These are phyloP conservation scores for Plutella xylostella DNA, from an alignment of 2,888 invertebrate genomes.

Conservation along the genomic window DNA sequence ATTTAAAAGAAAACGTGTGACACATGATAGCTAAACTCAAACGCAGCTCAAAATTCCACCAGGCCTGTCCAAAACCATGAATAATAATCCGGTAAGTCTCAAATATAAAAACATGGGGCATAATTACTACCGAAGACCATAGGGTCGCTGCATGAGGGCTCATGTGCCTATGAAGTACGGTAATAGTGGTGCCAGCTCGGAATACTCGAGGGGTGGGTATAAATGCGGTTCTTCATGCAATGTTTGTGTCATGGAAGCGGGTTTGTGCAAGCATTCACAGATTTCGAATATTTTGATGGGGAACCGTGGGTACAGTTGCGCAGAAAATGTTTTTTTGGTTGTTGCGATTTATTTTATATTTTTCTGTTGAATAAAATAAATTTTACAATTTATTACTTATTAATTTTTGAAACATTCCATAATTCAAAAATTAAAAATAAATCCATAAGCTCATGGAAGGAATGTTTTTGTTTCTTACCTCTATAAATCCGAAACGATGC, in stretches of 20 bases:
- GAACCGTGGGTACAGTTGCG: no score
- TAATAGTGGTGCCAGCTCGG: conserved; percentile 21
- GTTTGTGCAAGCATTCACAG: conserved; percentile 71
- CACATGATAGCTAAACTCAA: no score
- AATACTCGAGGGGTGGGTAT: conserved; percentile 21
- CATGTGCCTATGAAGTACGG: conserved; percentile 38
- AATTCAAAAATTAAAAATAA: background rate
- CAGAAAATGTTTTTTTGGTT: background rate
- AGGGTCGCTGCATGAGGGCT: conserved; percentile 38
- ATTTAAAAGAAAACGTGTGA: no score
- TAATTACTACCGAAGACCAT: conserved; percentile 60
- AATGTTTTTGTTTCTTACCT: no score
- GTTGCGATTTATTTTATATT: no score
- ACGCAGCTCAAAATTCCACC: background rate
- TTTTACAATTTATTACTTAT: background rate
- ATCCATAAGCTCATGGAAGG: no score
- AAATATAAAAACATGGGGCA: conserved; percentile 60
- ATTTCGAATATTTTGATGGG: conserved; percentile 35
- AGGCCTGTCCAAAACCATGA: conserved; percentile 5
- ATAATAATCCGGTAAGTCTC: conserved; percentile 54
- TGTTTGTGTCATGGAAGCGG: conserved; percentile 69
- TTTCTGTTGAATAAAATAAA: no score
- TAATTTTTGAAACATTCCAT: background rate
- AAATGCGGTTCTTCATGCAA: conserved; percentile 53
- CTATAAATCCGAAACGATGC: no score